Evolutionary conservation across 2,113 vertebrate species (phyloP).

Genomic region (Ciconia maguari): DNA sequence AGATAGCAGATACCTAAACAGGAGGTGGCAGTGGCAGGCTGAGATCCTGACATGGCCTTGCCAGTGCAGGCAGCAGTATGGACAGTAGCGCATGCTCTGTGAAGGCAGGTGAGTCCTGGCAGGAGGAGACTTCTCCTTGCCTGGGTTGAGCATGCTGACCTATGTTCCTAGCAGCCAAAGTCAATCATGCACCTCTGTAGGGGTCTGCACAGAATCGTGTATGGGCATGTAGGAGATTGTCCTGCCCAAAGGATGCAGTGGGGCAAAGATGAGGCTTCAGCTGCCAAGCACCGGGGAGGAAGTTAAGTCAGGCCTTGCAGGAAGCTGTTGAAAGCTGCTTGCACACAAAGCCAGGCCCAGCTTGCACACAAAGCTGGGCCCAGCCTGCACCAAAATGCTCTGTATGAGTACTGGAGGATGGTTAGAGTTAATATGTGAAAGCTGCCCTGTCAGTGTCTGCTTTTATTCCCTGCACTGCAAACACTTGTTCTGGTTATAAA

Average conservation of each 20-base stretch:
- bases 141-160: not conserved
- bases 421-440: not conserved
- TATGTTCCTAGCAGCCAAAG: not conserved
- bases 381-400: not conserved
- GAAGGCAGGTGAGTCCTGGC: not conserved
- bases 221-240: not conserved
- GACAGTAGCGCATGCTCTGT: fast-evolving
- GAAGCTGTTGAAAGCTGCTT: not conserved
- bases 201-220: not conserved
- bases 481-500: constrained; percentile 39
- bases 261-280: not conserved
- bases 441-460: not conserved
- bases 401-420: not conserved
- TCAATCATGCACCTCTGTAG: fast-evolving
- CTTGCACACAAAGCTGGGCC: not conserved
- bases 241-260: not conserved
- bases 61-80: not conserved
- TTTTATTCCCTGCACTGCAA: constrained; percentile 3
- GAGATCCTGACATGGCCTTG: not conserved
- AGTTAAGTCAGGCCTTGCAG: not conserved
- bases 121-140: not conserved
- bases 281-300: not conserved
- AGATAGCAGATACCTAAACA: not conserved
- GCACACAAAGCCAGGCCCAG: not conserved
- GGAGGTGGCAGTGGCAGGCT: not conserved